Evolutionary conservation across 2,113 vertebrate species (phyloP).

Genomic region (Barbus barbus): DNA sequence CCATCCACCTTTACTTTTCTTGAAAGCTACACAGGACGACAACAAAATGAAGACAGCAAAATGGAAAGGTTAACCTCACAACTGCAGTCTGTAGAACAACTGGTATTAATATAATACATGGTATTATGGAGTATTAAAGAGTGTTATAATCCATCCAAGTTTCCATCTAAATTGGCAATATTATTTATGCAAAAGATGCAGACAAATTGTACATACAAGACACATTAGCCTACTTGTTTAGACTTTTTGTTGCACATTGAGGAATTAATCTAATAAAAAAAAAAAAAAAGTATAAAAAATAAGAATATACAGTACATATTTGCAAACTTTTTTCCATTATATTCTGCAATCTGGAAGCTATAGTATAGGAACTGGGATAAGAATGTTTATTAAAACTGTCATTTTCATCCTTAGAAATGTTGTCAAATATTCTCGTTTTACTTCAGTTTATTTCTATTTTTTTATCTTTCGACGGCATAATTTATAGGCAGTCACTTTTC

Average conservation of each 20-base stretch:
- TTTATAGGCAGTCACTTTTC: neutral
- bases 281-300: too few relatives aligned
- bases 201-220: neutral
- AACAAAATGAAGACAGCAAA: neutral
- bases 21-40: conserved; percentile 29
- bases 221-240: neutral
- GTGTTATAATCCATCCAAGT: neutral
- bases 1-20: conserved; percentile 16
- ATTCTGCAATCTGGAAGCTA: neutral
- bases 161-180: neutral
- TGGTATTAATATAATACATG: too few relatives aligned
- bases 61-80: neutral
- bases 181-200: neutral
- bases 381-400: neutral
- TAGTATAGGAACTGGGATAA: neutral
- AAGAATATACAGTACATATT: too few relatives aligned
- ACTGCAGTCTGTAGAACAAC: neutral
- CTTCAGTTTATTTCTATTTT: neutral
- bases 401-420: neutral
- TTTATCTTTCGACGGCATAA: neutral
- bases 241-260: neutral
- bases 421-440: neutral
- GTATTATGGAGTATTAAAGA: neutral
- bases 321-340: too few relatives aligned
- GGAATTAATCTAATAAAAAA: neutral